Conservation (phyloP, 2,888 invertebrate species). For the Pimpla rufipes region DNA sequence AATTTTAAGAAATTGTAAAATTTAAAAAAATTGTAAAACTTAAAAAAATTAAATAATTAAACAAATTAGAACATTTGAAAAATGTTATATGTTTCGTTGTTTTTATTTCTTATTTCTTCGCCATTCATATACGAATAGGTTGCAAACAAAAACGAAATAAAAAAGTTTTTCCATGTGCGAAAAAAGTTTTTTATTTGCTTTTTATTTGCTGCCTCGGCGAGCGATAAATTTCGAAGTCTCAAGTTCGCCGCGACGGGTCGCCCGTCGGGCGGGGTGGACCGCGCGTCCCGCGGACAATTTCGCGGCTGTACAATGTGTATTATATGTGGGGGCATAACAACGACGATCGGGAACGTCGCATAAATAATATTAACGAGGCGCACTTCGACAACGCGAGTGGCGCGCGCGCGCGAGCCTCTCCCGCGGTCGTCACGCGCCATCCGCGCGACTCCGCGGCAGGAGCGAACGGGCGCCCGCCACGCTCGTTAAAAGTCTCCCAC, state of each 20-base stretch:
- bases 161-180: background rate
- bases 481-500: constrained; percentile 68
- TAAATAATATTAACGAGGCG: constrained; percentile 67
- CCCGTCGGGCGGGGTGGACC: too few relatives aligned
- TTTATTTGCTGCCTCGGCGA: too few relatives aligned
- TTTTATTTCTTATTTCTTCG: too few relatives aligned
- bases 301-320: constrained; percentile 30
- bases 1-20: too few relatives aligned
- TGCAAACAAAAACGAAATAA: background rate
- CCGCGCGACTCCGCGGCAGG: constrained; percentile 4
- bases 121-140: too few relatives aligned
- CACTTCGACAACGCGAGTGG: constrained; percentile 44
- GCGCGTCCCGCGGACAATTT: background rate
- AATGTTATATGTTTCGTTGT: too few relatives aligned
- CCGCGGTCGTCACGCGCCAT: constrained; percentile 54
- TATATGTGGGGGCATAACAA: constrained; percentile 46
- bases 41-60: too few relatives aligned
- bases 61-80: too few relatives aligned
- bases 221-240: background rate
- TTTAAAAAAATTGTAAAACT: background rate
- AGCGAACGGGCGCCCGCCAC: constrained; percentile 28
- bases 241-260: background rate
- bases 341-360: constrained; percentile 59
- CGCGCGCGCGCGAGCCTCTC: background rate
- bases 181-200: background rate